Percentiles rank a stretch among this genome's conserved stretches.
Evolutionary conservation across 2,113 vertebrate species (phyloP).

Genomic region (Desmodus rotundus): DNA sequence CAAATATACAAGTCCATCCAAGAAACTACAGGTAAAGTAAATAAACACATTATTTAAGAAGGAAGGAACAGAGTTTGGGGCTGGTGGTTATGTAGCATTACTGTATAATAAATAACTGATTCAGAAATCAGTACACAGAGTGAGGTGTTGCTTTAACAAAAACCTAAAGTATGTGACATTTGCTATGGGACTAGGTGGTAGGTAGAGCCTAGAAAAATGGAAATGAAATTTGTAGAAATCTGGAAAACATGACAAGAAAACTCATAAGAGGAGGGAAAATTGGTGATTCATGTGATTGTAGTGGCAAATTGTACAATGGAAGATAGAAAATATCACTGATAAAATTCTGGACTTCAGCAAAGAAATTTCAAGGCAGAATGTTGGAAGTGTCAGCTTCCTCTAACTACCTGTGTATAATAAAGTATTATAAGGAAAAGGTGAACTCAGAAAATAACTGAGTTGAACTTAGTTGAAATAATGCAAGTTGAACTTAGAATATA

Average conservation of each 20-base stretch:
- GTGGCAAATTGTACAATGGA: neutral
- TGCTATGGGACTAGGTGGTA: neutral
- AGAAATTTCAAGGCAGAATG: neutral
- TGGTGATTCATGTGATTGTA: neutral
- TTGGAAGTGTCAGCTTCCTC: neutral
- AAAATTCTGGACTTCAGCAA: neutral
- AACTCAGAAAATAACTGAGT: neutral
- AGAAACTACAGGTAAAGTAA: neutral
- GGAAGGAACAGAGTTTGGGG: neutral
- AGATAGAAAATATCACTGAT: neutral
- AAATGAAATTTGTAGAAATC: neutral
- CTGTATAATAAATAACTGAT: neutral
- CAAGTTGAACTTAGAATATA: neutral
- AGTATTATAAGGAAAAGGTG: neutral
- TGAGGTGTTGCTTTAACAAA: neutral
- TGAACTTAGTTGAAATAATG: neutral
- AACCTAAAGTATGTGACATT: neutral
- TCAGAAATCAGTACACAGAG: neutral
- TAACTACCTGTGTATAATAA: neutral
- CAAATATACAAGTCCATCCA: neutral
- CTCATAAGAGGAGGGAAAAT: neutral
- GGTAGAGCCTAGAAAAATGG: neutral
- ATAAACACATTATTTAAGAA: neutral
- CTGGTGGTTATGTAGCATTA: neutral
- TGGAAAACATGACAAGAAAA: neutral